Conservation (phyloP, 2,888 invertebrate species). For the Drosophila recens region DNA sequence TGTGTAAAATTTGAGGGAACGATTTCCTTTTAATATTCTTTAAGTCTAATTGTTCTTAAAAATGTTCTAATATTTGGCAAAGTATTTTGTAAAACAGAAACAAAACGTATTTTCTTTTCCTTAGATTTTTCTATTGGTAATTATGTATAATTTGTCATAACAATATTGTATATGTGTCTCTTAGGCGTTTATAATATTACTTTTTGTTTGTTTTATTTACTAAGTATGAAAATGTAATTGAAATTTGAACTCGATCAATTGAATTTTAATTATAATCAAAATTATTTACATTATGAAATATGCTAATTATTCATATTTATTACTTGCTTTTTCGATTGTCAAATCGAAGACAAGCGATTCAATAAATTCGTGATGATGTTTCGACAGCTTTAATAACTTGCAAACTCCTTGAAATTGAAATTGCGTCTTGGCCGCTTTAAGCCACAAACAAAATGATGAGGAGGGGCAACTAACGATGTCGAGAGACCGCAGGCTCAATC, state of each 20-base stretch:
- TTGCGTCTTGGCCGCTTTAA: constrained; percentile 69
- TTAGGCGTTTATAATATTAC: constrained; percentile 22
- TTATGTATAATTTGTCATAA: constrained; percentile 43
- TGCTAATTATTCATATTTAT: constrained; percentile 50
- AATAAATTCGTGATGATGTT: constrained; percentile 61
- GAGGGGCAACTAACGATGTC: constrained; percentile 44
- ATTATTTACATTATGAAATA: constrained; percentile 75
- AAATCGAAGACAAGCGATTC: constrained; percentile 41
- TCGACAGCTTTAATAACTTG: constrained; percentile 46
- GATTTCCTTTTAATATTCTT: constrained; percentile 21
- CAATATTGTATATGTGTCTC: constrained; percentile 20
- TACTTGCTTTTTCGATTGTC: constrained; percentile 24
- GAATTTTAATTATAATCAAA: constrained; percentile 70
- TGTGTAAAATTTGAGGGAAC: constrained; percentile 38
- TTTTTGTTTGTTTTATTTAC: constrained; percentile 39
- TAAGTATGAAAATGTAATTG: constrained; percentile 65
- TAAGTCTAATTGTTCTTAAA: constrained; percentile 34
- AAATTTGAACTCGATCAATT: constrained; percentile 69
- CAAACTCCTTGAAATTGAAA: constrained; percentile 54
- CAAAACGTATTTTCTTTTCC: constrained; percentile 12
- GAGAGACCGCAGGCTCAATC: constrained; percentile 17
- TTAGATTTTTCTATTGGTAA: constrained; percentile 21
- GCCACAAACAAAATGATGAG: constrained; percentile 65
- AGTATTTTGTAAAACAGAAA: constrained; percentile 15
- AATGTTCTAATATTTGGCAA: constrained; percentile 8